Percentiles rank a stretch among this genome's conserved stretches.
phyloP scores from a whole-genome alignment of 2,888 invertebrate genomes.

The Fragum sueziense region DNA sequence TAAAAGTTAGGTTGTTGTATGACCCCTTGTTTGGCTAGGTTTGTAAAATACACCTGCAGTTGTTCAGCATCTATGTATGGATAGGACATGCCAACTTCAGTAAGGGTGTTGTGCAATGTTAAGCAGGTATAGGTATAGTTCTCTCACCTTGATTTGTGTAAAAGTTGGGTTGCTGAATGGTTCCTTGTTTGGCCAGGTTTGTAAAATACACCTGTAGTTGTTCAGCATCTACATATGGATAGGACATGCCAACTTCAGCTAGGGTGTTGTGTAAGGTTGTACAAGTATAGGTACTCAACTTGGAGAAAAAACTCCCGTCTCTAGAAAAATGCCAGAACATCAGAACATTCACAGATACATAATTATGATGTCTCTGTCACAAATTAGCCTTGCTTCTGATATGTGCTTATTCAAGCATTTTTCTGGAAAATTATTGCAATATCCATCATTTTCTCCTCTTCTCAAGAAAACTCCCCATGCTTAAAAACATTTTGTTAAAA shows the following conservation, averaged over 20 bases:
- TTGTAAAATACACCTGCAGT: conserved; percentile 75
- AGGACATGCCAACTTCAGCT: conserved; percentile 70
- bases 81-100: conserved; percentile 73
- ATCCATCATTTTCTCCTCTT: too few relatives aligned
- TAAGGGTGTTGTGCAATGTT: conserved; percentile 71
- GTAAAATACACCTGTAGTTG: conserved; percentile 76
- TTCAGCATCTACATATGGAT: conserved; percentile 75
- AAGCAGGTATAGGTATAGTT: conserved; percentile 76
- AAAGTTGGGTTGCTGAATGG: conserved; percentile 24
- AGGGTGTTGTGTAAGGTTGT: conserved; percentile 73
- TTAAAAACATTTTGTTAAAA: too few relatives aligned
- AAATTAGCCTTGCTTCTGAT: too few relatives aligned
- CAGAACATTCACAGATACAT: too few relatives aligned
- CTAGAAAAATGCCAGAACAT: too few relatives aligned
- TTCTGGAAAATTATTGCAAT: too few relatives aligned
- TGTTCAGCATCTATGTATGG: conserved; percentile 74
- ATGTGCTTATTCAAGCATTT: too few relatives aligned
- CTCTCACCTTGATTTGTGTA: neutral
- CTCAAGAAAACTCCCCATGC: too few relatives aligned
- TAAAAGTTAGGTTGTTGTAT: conserved; percentile 15
- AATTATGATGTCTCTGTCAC: too few relatives aligned
- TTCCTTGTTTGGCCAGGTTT: conserved; percentile 62
- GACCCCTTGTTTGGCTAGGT: conserved; percentile 63
- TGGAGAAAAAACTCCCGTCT: conserved; percentile 75
- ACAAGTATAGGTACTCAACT: conserved; percentile 77